phyloP scores from a whole-genome alignment of 2,797 vertebrate species.

The Neopelma chrysocephalum region DNA sequence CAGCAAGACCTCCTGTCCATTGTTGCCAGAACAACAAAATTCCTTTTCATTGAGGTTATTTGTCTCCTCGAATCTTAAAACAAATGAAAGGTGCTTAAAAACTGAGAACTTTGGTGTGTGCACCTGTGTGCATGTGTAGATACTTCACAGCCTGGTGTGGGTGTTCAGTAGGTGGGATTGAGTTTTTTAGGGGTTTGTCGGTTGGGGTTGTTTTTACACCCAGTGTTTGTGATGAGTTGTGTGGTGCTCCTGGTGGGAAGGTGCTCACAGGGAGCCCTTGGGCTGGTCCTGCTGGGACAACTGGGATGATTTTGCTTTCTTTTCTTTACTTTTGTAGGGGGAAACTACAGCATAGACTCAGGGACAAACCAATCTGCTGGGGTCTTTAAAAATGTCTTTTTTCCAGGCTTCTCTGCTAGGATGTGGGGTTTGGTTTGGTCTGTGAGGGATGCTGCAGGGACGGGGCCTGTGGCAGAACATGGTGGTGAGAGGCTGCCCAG shows the following conservation, averaged over 20 bases:
- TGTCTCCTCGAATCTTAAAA: background rate
- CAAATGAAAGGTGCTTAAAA: constrained; percentile 61
- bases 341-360: constrained; percentile 37
- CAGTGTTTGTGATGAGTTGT: constrained; percentile 73
- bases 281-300: constrained; percentile 40
- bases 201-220: constrained; percentile 50
- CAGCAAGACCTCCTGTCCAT: background rate
- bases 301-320: background rate
- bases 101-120: background rate
- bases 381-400: background rate
- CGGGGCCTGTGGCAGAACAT: background rate
- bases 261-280: constrained; percentile 61
- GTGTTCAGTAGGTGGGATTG: constrained; percentile 53
- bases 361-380: constrained; percentile 18
- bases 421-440: background rate
- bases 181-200: background rate
- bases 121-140: constrained; percentile 1
- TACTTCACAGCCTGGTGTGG: constrained; percentile 14
- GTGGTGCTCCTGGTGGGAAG: constrained; percentile 20
- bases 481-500: background rate
- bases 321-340: background rate
- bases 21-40: background rate
- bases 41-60: background rate
- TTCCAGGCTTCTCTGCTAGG: background rate
- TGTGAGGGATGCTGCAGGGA: background rate